These are phyloP conservation scores for Yponomeuta plumbellus DNA, from an alignment of 2,888 invertebrate species.

Conservation along the genomic window DNA sequence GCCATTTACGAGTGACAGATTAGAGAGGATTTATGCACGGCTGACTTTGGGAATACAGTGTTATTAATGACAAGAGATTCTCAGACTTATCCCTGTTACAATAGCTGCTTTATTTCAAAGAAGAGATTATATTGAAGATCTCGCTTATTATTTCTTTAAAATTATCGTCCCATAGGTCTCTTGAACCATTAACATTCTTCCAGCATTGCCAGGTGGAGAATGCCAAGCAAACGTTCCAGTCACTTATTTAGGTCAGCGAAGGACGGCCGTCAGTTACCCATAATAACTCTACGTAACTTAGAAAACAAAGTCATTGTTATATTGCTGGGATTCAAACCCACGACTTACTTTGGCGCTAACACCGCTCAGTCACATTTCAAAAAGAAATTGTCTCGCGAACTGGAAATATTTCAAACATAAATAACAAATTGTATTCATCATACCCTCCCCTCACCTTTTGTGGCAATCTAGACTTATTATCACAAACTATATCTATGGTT, in stretches of 20 bases:
- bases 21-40: background rate
- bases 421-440: too few species aligned
- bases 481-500: too few species aligned
- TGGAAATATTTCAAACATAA: too few species aligned
- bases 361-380: too few species aligned
- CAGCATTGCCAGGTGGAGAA: background rate
- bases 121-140: background rate
- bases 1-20: conserved; percentile 6
- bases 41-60: background rate
- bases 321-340: too few species aligned
- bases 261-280: background rate
- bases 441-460: too few species aligned
- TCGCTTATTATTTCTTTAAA: background rate
- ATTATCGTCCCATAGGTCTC: background rate
- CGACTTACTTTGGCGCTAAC: too few species aligned
- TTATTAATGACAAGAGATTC: background rate
- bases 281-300: too few species aligned
- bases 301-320: too few species aligned
- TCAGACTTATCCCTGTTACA: background rate
- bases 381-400: too few species aligned
- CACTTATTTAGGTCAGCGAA: background rate
- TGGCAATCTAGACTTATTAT: too few species aligned
- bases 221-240: background rate
- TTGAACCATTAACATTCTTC: background rate
- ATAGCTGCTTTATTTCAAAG: background rate